These are phyloP conservation scores for Hylaeus anthracinus DNA, from an alignment of 1,140 invertebrate genomes.

Conservation along the genomic window DNA sequence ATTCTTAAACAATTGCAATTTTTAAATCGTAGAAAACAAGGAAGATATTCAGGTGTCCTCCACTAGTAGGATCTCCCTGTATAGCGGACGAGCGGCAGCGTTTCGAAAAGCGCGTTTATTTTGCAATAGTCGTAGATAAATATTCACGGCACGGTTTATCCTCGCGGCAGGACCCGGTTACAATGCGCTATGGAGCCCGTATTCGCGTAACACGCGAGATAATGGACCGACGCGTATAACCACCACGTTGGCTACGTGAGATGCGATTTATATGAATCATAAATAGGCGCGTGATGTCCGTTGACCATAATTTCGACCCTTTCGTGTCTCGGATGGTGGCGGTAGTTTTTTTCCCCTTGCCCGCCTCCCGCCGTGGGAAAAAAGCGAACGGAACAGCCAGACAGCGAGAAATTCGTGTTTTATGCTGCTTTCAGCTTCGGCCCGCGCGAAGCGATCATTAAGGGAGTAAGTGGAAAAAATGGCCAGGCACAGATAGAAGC, in stretches of 20 bases:
- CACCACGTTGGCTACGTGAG: conserved; percentile 27
- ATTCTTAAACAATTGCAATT: too few relatives aligned
- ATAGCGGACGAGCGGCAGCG: background rate
- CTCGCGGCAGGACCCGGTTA: conserved; percentile 38
- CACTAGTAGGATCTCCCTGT: too few relatives aligned
- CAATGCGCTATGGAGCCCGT: conserved; percentile 49
- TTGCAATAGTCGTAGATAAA: conserved; percentile 62
- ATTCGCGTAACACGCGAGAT: conserved; percentile 55
- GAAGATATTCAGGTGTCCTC: too few relatives aligned
- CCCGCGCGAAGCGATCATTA: conserved; percentile 38
- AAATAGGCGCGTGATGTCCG: conserved; percentile 57
- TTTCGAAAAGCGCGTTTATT: conserved; percentile 54
- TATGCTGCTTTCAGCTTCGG: conserved; percentile 32
- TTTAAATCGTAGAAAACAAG: too few relatives aligned
- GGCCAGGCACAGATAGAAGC: conserved; percentile 8
- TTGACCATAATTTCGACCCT: conserved; percentile 53
- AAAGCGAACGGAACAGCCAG: background rate
- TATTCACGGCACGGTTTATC: conserved; percentile 62
- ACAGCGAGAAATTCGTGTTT: conserved; percentile 32
- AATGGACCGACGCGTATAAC: conserved; percentile 57
- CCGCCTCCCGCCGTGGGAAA: background rate
- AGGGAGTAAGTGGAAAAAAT: conserved; percentile 45
- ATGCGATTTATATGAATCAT: conserved; percentile 66
- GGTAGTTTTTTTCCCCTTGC: background rate
- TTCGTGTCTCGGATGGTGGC: background rate